Conservation (phyloP, 37 sponge, comb jelly and placozoan species). For the Chondrilla cf. caribensis region DNA sequence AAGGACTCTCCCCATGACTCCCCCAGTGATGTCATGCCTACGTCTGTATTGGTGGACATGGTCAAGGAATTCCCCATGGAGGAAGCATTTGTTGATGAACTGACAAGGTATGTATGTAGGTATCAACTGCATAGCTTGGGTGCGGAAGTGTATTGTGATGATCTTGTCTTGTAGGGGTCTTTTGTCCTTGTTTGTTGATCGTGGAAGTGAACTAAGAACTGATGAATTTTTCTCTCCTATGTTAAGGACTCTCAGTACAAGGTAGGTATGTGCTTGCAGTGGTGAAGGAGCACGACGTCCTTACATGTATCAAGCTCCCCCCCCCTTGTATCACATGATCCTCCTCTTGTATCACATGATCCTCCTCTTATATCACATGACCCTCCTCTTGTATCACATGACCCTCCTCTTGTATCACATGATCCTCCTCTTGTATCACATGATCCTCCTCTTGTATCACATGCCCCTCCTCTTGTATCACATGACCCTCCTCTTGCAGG, state of each 20-base stretch:
- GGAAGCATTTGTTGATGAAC: background rate
- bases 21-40: background rate
- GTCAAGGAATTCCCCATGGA: constrained; percentile 23
- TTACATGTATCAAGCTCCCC: too few relatives aligned
- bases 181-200: background rate
- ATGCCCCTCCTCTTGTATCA: too few relatives aligned
- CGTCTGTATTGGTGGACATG: background rate
- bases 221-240: background rate
- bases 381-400: too few relatives aligned
- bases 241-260: background rate
- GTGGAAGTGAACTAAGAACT: too few relatives aligned
- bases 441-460: too few relatives aligned
- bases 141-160: background rate
- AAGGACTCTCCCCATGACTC: background rate
- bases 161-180: background rate
- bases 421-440: too few relatives aligned
- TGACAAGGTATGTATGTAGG: constrained; percentile 27
- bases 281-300: background rate
- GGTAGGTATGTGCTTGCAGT: too few relatives aligned
- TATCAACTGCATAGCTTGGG: background rate
- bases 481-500: too few relatives aligned
- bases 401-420: too few relatives aligned
- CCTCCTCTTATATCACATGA: too few relatives aligned
- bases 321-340: too few relatives aligned
- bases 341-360: too few relatives aligned